Conservation (phyloP, 2,888 invertebrate species). For the Elgonia sp. region DNA sequence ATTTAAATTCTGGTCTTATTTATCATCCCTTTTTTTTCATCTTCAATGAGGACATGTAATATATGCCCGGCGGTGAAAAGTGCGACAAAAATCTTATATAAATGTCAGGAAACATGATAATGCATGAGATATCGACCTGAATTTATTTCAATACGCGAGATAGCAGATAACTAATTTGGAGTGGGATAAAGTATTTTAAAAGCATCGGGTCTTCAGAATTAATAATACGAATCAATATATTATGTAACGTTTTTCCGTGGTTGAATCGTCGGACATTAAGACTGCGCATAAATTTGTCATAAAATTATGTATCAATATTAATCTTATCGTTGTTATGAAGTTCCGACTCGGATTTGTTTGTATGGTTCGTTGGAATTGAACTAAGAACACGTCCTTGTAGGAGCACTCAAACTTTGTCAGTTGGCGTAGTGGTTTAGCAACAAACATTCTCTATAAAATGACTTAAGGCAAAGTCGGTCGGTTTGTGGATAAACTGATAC, state of each 20-base stretch:
- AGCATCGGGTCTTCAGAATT: constrained; percentile 6
- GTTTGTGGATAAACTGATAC: constrained; percentile 59
- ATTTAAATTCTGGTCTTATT: not conserved
- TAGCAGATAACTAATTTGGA: constrained; percentile 14
- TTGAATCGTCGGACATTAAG: too few species aligned
- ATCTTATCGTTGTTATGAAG: constrained; percentile 35
- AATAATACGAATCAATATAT: not conserved
- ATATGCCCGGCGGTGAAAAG: constrained; percentile 30
- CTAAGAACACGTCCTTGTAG: constrained; percentile 27
- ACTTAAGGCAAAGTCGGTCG: constrained; percentile 52
- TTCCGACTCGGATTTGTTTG: constrained; percentile 12
- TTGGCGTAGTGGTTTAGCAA: constrained; percentile 26
- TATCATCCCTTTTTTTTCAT: not conserved
- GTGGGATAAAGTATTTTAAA: constrained; percentile 25
- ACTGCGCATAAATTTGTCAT: not conserved
- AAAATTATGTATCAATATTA: constrained; percentile 15
- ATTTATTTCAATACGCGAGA: constrained; percentile 60
- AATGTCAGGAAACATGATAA: constrained; percentile 19
- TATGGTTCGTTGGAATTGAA: constrained; percentile 8
- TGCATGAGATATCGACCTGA: constrained; percentile 24
- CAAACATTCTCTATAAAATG: constrained; percentile 53
- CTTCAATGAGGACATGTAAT: not conserved
- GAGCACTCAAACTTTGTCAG: constrained; percentile 25
- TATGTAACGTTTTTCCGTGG: too few species aligned
- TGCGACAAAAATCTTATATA: constrained; percentile 52